These are phyloP conservation scores for Tenthredo notha DNA, from an alignment of 2,888 invertebrate species.

Conservation along the genomic window DNA sequence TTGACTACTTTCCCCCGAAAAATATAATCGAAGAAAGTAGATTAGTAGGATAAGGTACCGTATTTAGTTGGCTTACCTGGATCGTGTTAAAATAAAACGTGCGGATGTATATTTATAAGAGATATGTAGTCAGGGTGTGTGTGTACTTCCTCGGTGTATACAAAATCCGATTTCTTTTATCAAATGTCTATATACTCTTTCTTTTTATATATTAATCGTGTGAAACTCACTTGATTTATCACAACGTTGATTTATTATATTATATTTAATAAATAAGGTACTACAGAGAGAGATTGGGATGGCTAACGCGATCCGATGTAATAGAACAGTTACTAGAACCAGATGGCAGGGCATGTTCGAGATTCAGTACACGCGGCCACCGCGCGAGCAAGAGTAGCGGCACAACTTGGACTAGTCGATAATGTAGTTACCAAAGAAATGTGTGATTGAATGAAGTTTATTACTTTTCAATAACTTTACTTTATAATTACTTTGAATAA, in stretches of 20 bases:
- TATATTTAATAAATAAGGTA: background rate
- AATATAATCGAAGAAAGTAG: background rate
- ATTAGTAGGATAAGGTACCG: background rate
- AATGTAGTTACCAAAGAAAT: no score
- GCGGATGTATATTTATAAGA: background rate
- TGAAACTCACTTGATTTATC: background rate
- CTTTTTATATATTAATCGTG: background rate
- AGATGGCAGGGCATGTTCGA: conserved; percentile 2
- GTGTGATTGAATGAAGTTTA: no score
- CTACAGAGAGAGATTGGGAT: background rate
- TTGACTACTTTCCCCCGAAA: background rate
- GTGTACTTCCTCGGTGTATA: background rate
- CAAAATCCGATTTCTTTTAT: background rate
- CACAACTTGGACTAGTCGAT: no score
- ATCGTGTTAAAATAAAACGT: conserved; percentile 11
- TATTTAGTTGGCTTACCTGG: conserved; percentile 29
- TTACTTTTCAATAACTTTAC: no score
- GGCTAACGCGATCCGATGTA: conserved; percentile 20
- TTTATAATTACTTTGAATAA: no score
- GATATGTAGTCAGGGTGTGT: background rate
- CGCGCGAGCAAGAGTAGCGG: background rate
- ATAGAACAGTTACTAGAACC: conserved; percentile 13
- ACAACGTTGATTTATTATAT: background rate
- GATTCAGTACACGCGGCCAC: background rate
- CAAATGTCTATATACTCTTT: background rate